A percentile compares a stretch with the other conserved stretches of the same genome.
Evolutionary conservation across 1,140 invertebrate genomes (phyloP).

Genomic region (Ips typographus): DNA sequence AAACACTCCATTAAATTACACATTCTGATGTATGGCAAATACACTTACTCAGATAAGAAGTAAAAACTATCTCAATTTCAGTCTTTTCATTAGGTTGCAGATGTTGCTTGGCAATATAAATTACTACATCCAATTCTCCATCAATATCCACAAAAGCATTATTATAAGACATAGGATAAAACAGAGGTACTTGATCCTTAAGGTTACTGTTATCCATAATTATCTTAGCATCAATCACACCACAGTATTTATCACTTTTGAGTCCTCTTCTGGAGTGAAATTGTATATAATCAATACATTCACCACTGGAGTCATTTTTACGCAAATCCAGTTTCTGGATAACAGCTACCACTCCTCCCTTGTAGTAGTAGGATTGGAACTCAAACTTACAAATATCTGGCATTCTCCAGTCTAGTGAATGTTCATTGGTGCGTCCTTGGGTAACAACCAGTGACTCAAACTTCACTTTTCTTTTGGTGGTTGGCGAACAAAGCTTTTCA

Average conservation of each 20-base stretch:
- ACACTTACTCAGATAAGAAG: constrained; percentile 11
- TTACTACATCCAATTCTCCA: constrained; percentile 10
- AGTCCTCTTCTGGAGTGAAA: constrained; percentile 14
- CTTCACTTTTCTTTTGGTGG: constrained; percentile 10
- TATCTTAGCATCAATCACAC: constrained; percentile 5
- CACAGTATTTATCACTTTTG: constrained; percentile 14
- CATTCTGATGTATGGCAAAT: no score
- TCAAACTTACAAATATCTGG: constrained; percentile 11
- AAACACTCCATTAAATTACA: no score
- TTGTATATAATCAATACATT: constrained; percentile 37
- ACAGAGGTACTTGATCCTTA: not conserved
- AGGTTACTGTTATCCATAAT: constrained; percentile 9
- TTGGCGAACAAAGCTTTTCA: constrained; percentile 5
- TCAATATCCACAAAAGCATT: constrained; percentile 11
- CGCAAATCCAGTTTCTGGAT: constrained; percentile 33
- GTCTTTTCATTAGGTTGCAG: not conserved
- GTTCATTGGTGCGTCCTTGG: constrained; percentile 1
- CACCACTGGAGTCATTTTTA: constrained; percentile 19
- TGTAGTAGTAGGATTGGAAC: not conserved
- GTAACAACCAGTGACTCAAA: constrained; percentile 13
- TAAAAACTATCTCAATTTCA: constrained; percentile 16
- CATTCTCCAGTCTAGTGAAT: constrained; percentile 1
- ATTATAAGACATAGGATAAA: constrained; percentile 5
- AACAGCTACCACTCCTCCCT: constrained; percentile 28
- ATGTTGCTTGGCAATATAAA: constrained; percentile 16